phyloP scores from a whole-genome alignment of 53 echinoderm and acorn worm species.

The Patiria pectinifera region DNA sequence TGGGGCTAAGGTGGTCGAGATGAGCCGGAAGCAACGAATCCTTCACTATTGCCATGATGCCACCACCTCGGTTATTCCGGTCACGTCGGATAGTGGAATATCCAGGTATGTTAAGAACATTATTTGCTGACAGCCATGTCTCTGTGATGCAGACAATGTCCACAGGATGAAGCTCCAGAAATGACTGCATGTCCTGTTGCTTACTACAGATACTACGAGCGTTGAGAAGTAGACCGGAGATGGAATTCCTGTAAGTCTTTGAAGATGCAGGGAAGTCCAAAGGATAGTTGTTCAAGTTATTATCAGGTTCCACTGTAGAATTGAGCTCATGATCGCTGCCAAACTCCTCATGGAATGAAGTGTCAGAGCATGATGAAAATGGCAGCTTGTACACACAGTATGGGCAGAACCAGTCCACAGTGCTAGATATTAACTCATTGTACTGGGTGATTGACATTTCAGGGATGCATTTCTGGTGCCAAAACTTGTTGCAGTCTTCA shows the following conservation, averaged over 20 bases:
- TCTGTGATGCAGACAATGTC: background rate
- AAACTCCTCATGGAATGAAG: too few relatives aligned
- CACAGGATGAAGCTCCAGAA: too few relatives aligned
- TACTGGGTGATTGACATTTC: too few relatives aligned
- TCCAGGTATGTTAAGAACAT: background rate
- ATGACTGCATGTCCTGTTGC: background rate
- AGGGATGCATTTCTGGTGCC: too few relatives aligned
- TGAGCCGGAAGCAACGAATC: conserved; percentile 8
- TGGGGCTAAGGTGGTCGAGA: conserved; percentile 3
- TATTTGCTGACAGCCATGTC: conserved; percentile 28
- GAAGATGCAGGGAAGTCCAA: too few relatives aligned
- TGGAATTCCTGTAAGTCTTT: too few relatives aligned
- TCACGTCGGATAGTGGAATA: conserved; percentile 29
- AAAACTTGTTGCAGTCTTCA: too few relatives aligned
- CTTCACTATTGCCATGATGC: conserved; percentile 30
- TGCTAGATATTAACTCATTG: too few relatives aligned
- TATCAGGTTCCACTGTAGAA: too few relatives aligned
- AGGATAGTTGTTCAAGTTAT: too few relatives aligned
- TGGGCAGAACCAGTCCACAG: too few relatives aligned
- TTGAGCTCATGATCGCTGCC: too few relatives aligned
- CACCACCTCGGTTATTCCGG: conserved; percentile 19
- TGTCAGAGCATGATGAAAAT: background rate
- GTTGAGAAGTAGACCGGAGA: background rate
- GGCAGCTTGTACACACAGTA: background rate
- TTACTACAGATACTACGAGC: conserved; percentile 9